phyloP scores from a whole-genome alignment of 2,888 invertebrate species.

The Xylophagus ater region DNA sequence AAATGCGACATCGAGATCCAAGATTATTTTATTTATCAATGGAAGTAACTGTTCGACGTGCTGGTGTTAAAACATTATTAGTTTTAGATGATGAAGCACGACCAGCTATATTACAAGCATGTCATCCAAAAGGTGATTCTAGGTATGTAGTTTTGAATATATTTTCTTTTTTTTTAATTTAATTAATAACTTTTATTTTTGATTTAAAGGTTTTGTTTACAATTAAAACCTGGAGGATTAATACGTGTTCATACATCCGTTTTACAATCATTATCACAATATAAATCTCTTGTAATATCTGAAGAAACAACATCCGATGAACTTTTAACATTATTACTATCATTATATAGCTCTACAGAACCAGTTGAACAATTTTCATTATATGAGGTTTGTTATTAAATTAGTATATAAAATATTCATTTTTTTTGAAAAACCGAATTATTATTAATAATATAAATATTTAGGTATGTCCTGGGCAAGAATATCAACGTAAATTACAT shows the following conservation, averaged over 20 bases:
- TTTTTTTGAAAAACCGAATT: too few relatives aligned
- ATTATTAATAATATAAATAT: too few relatives aligned
- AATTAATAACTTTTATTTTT: slow-evolving; percentile 1
- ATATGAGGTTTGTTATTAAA: slow-evolving; percentile 65
- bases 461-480: slow-evolving; percentile 62
- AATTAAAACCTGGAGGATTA: slow-evolving; percentile 79
- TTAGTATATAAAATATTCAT: too few relatives aligned
- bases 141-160: slow-evolving; percentile 48
- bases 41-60: slow-evolving; percentile 81
- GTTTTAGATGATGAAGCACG: slow-evolving; percentile 79
- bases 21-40: slow-evolving; percentile 87
- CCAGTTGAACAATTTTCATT: slow-evolving; percentile 77
- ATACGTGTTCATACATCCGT: slow-evolving; percentile 88
- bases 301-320: slow-evolving; percentile 84
- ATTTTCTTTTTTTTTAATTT: slow-evolving; percentile 2
- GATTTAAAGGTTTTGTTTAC: slow-evolving; percentile 62
- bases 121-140: slow-evolving; percentile 88
- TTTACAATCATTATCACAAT: slow-evolving; percentile 81
- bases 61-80: slow-evolving; percentile 69
- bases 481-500: slow-evolving; percentile 79
- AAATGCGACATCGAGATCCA: slow-evolving; percentile 86
- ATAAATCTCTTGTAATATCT: slow-evolving; percentile 82
- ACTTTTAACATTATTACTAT: slow-evolving; percentile 68
- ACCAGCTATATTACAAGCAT: slow-evolving; percentile 84
- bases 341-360: slow-evolving; percentile 74